These are phyloP conservation scores for Pleuronectes platessa DNA, from an alignment of 2,113 vertebrate species.

Conservation along the genomic window DNA sequence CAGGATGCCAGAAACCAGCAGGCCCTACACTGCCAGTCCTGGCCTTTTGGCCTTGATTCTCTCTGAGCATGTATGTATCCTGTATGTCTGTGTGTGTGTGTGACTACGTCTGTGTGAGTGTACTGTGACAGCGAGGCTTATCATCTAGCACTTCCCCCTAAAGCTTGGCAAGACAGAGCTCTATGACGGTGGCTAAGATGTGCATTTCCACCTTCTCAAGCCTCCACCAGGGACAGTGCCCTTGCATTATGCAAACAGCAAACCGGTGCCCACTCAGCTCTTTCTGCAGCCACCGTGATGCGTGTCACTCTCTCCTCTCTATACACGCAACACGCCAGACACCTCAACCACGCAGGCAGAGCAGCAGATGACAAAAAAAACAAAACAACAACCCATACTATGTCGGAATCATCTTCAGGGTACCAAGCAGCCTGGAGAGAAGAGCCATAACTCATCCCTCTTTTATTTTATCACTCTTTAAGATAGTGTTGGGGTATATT, in stretches of 20 bases:
- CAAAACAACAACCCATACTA: conserved; percentile 3
- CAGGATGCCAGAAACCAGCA: conserved; percentile 30
- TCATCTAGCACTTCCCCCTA: conserved; percentile 21
- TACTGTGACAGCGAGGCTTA: conserved; percentile 8
- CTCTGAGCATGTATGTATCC: background rate
- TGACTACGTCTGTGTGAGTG: background rate
- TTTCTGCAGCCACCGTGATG: conserved; percentile 78
- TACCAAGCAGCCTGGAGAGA: conserved; percentile 46
- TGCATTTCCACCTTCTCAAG: conserved; percentile 48
- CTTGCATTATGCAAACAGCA: conserved; percentile 87
- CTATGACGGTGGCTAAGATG: conserved; percentile 14
- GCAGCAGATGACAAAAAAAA: conserved; percentile 13
- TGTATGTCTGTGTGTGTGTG: background rate
- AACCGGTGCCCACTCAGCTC: conserved; percentile 82
- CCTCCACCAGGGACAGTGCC: conserved; percentile 54
- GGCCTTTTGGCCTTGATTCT: conserved; percentile 8
- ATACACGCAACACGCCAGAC: conserved; percentile 46
- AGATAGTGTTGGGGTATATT: conserved; percentile 39
- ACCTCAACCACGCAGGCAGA: conserved; percentile 19
- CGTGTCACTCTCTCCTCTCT: conserved; percentile 64
- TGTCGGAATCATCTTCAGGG: conserved; percentile 53
- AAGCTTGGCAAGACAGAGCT: background rate
- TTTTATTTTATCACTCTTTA: conserved; percentile 27
- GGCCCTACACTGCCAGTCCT: conserved; percentile 9
- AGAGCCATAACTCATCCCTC: conserved; percentile 54